These are phyloP conservation scores for Drosophila falleni DNA, from an alignment of 2,888 invertebrate genomes.

Conservation along the genomic window DNA sequence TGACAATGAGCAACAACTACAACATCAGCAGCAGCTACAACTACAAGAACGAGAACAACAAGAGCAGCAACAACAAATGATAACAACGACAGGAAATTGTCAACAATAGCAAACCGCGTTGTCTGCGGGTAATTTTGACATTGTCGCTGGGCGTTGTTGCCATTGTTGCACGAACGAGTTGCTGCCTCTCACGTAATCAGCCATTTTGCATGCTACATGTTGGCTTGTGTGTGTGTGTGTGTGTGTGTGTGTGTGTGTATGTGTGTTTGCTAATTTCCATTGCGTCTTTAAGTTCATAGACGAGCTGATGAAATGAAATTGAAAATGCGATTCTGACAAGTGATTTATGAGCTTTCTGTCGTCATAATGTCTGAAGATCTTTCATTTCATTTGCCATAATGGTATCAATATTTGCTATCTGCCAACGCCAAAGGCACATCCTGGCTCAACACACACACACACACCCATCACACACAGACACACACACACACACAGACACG, in stretches of 20 bases:
- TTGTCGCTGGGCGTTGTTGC: slow-evolving; percentile 53
- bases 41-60: slow-evolving; percentile 13
- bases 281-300: slow-evolving; percentile 40
- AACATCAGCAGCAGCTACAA: slow-evolving; percentile 36
- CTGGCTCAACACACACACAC: slow-evolving; percentile 29
- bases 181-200: slow-evolving; percentile 60
- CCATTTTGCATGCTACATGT: slow-evolving; percentile 42
- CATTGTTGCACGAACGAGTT: slow-evolving; percentile 65
- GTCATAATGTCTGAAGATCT: slow-evolving; percentile 51
- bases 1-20: slow-evolving; percentile 59
- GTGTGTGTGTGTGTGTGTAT: neutral
- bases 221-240: slow-evolving; percentile 5
- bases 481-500: slow-evolving; percentile 3
- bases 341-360: slow-evolving; percentile 60
- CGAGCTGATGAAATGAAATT: slow-evolving; percentile 23
- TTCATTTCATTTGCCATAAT: slow-evolving; percentile 65
- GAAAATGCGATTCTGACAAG: slow-evolving; percentile 30
- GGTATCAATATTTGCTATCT: slow-evolving; percentile 72
- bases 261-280: slow-evolving; percentile 39
- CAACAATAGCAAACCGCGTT: slow-evolving; percentile 65
- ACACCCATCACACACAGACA: neutral
- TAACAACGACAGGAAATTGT: slow-evolving; percentile 65
- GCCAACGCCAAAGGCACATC: slow-evolving; percentile 49
- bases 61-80: slow-evolving; percentile 8
- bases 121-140: slow-evolving; percentile 73